Conservation (phyloP, 2,888 invertebrate genomes). For the Trisateles emortualis region DNA sequence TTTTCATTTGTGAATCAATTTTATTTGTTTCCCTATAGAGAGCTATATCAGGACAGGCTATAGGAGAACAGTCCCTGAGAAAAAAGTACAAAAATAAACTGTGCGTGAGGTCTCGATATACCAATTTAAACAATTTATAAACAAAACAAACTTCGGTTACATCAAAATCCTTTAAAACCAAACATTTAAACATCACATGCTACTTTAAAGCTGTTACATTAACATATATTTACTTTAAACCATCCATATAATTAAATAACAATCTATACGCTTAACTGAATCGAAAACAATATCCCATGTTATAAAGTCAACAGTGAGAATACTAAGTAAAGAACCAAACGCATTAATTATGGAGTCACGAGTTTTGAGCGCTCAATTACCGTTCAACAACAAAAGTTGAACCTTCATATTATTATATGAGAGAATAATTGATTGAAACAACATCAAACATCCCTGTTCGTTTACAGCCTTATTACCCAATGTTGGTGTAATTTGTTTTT, state of each 20-base stretch:
- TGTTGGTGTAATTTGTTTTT: neutral
- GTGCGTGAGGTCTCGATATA: too few relatives aligned
- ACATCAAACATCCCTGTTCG: conserved; percentile 36
- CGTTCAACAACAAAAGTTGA: conserved; percentile 23
- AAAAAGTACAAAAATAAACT: too few relatives aligned
- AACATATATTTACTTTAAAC: conserved; percentile 8
- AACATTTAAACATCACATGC: neutral
- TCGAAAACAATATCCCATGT: conserved; percentile 38
- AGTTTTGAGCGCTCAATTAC: conserved; percentile 38
- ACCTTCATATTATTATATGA: conserved; percentile 4
- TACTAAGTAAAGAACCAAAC: conserved; percentile 37
- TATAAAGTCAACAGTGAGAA: conserved; percentile 43
- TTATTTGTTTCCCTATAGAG: too few relatives aligned
- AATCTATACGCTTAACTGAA: conserved; percentile 17
- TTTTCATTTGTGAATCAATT: too few relatives aligned
- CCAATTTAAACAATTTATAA: too few relatives aligned
- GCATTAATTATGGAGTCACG: conserved; percentile 45
- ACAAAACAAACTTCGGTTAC: conserved; percentile 2
- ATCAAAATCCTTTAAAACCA: conserved; percentile 9
- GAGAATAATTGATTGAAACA: conserved; percentile 34
- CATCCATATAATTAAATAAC: conserved; percentile 4
- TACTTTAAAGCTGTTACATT: conserved; percentile 9
- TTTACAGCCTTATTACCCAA: neutral
- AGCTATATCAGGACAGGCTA: too few relatives aligned
- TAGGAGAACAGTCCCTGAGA: too few relatives aligned